Evolutionary conservation across 1,140 invertebrate species (phyloP).

Genomic region (Varroa destructor): DNA sequence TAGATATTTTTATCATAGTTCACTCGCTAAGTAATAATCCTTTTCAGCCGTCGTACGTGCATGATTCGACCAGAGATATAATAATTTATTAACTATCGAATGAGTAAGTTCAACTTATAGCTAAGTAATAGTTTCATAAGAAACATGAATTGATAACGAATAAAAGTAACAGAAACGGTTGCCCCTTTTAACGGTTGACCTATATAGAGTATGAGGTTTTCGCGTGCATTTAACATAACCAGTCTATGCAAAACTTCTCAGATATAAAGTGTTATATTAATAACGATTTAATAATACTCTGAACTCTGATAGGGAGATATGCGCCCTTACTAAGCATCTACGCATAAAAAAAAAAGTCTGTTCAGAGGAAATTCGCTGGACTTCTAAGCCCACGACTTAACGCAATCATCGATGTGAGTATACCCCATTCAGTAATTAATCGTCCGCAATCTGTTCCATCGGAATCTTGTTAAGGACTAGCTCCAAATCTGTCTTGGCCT

Average conservation of each 20-base stretch:
- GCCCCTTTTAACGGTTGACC: background rate
- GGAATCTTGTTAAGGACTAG: background rate
- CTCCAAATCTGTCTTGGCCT: background rate
- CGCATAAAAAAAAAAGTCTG: background rate
- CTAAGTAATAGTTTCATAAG: background rate
- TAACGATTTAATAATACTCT: background rate
- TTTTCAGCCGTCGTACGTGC: too few relatives aligned
- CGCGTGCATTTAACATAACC: background rate
- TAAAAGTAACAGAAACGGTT: background rate
- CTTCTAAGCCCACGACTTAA: background rate
- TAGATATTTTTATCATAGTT: too few relatives aligned
- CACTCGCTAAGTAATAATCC: too few relatives aligned
- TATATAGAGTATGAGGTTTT: background rate
- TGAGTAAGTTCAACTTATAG: background rate
- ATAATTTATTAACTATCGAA: too few relatives aligned
- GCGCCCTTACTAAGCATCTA: background rate
- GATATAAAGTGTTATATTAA: background rate
- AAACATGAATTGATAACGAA: background rate
- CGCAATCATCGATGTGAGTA: background rate
- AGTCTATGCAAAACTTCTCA: background rate
- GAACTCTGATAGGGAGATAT: constrained; percentile 1
- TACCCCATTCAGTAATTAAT: background rate
- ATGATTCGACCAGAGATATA: too few relatives aligned
- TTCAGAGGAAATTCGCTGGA: background rate
- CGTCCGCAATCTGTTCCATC: background rate